Evolutionary conservation across 2,113 vertebrate genomes (phyloP).

Genomic region (Passer domesticus): DNA sequence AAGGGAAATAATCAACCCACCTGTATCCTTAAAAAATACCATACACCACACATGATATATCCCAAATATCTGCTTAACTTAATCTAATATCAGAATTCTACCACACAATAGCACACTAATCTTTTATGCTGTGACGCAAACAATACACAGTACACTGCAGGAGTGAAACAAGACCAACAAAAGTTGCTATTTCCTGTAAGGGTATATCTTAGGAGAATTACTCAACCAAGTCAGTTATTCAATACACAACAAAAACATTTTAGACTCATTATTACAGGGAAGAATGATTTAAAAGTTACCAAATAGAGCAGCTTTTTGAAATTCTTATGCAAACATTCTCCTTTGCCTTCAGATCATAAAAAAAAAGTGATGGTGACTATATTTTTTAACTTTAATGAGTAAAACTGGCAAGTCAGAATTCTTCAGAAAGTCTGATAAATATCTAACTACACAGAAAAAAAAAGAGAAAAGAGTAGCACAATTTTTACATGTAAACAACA

Average conservation of each 20-base stretch:
- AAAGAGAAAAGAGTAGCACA: neutral
- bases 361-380: neutral
- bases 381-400: neutral
- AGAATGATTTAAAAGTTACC: neutral
- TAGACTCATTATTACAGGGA: neutral
- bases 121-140: neutral
- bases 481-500: neutral
- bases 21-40: neutral
- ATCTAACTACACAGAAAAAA: neutral
- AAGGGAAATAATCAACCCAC: neutral
- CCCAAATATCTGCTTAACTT: neutral
- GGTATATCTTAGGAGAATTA: neutral
- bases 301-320: neutral
- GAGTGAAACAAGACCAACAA: neutral
- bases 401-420: neutral
- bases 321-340: neutral
- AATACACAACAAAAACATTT: neutral
- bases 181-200: neutral
- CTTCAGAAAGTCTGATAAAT: neutral
- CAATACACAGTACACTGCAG: fast-evolving
- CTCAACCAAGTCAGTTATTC: neutral
- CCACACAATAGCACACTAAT: neutral
- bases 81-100: neutral
- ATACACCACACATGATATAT: neutral
- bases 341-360: neutral